A percentile compares a stretch with the other conserved stretches of the same genome.
These are phyloP conservation scores for Drosophila recens DNA, from an alignment of 2,888 invertebrate species.

Conservation along the genomic window DNA sequence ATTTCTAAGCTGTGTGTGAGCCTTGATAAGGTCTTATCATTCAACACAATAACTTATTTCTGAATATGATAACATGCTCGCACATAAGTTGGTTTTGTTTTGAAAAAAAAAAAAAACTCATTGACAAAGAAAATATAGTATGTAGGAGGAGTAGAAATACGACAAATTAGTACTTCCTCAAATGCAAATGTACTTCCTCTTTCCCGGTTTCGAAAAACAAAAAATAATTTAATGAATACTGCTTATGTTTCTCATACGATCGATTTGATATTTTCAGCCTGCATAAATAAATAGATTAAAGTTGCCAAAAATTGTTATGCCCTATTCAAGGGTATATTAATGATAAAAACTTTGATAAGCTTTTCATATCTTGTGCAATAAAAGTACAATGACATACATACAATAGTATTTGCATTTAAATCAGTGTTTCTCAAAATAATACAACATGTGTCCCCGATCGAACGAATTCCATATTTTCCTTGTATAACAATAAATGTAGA, in stretches of 20 bases:
- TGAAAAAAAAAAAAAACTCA: not conserved
- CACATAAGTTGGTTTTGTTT: not conserved
- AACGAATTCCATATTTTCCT: not conserved
- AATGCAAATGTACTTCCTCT: constrained; percentile 1
- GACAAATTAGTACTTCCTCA: not conserved
- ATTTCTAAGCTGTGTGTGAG: constrained; percentile 12
- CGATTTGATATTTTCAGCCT: not conserved
- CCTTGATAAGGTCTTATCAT: constrained; percentile 35
- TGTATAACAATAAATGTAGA: no score
- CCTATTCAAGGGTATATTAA: not conserved
- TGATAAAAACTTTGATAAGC: constrained; percentile 1
- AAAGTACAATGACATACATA: not conserved
- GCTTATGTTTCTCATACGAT: not conserved
- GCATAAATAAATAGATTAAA: not conserved
- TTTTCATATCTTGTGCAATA: not conserved
- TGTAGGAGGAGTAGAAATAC: not conserved
- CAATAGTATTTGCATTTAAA: not conserved
- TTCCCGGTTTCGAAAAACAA: not conserved
- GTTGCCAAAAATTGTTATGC: not conserved
- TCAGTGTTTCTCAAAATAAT: not conserved
- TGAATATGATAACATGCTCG: constrained; percentile 1
- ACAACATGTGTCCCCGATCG: not conserved
- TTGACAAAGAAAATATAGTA: not conserved
- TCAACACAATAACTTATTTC: not conserved
- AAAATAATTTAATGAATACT: not conserved